Percentiles rank a stretch among this genome's conserved stretches.
phyloP scores from a whole-genome alignment of 2,888 invertebrate genomes.

The Melieria picta region DNA sequence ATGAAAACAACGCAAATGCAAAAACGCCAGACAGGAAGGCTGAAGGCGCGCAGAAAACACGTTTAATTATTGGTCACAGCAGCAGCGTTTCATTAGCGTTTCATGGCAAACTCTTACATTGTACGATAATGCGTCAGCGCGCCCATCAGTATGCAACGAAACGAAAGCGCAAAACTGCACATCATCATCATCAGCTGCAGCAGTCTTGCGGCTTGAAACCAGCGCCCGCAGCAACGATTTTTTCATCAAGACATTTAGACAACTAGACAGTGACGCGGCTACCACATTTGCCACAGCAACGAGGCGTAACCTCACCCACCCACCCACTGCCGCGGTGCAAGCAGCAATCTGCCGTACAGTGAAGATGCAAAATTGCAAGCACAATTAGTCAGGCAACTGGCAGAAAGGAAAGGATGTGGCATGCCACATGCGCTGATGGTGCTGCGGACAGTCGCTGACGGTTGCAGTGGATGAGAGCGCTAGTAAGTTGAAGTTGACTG shows the following conservation, averaged over 20 bases:
- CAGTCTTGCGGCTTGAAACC: slow-evolving; percentile 5
- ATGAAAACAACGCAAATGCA: too few species aligned
- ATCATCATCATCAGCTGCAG: not conserved
- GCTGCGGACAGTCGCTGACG: too few species aligned
- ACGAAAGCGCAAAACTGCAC: too few species aligned
- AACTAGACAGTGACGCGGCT: slow-evolving; percentile 32
- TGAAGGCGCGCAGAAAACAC: slow-evolving; percentile 20
- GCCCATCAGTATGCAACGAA: not conserved
- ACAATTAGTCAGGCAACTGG: slow-evolving; percentile 6
- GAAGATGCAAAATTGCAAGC: slow-evolving; percentile 1
- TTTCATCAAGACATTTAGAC: slow-evolving; percentile 32
- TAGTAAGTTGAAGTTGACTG: too few species aligned
- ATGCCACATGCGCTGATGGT: too few species aligned
- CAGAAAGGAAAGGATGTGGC: too few species aligned
- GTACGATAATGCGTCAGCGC: not conserved
- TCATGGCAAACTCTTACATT: too few species aligned
- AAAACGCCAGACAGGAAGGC: not conserved
- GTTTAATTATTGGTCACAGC: slow-evolving; percentile 34
- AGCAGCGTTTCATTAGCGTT: slow-evolving; percentile 12
- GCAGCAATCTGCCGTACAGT: not conserved
- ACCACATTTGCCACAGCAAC: slow-evolving; percentile 22
- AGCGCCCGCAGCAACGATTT: slow-evolving; percentile 26
- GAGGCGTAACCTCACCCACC: slow-evolving; percentile 37
- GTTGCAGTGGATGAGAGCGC: too few species aligned
- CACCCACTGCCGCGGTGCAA: slow-evolving; percentile 17